Evolutionary conservation across 2,888 invertebrate species (phyloP).

Genomic region (Nymphalis polychloros): DNA sequence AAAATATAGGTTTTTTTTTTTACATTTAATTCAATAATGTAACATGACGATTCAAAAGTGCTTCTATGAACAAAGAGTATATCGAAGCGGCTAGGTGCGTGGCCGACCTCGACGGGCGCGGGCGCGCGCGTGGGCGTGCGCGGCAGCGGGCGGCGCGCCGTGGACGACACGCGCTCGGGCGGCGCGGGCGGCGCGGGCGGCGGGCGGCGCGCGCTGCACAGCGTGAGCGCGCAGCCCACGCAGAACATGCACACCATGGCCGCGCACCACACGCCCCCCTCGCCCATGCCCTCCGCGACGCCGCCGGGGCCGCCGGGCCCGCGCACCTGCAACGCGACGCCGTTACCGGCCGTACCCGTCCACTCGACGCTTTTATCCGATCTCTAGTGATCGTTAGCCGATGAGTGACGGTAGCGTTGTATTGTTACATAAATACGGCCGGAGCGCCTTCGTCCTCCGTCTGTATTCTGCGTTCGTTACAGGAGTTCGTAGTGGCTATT

Average conservation of each 20-base stretch:
- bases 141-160: slow-evolving; percentile 45
- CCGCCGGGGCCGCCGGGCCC: slow-evolving; percentile 61
- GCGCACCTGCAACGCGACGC: slow-evolving; percentile 45
- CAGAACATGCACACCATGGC: slow-evolving; percentile 84
- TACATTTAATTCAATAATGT: no score
- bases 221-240: slow-evolving; percentile 83
- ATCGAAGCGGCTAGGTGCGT: no score
- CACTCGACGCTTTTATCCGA: background rate
- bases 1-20: no score
- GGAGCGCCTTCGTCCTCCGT: no score
- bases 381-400: background rate
- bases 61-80: no score
- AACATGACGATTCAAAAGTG: no score
- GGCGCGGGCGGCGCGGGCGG: slow-evolving; percentile 56
- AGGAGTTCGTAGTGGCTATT: no score
- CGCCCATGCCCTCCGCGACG: slow-evolving; percentile 74
- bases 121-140: slow-evolving; percentile 27
- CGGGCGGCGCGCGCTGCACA: slow-evolving; percentile 75
- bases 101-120: slow-evolving; percentile 6
- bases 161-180: slow-evolving; percentile 69
- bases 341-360: background rate
- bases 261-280: slow-evolving; percentile 84
- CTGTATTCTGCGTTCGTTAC: no score
- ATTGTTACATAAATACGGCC: no score
- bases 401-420: no score